Conservation (phyloP, 2,797 vertebrate genomes). For the Gallirallus australis region DNA sequence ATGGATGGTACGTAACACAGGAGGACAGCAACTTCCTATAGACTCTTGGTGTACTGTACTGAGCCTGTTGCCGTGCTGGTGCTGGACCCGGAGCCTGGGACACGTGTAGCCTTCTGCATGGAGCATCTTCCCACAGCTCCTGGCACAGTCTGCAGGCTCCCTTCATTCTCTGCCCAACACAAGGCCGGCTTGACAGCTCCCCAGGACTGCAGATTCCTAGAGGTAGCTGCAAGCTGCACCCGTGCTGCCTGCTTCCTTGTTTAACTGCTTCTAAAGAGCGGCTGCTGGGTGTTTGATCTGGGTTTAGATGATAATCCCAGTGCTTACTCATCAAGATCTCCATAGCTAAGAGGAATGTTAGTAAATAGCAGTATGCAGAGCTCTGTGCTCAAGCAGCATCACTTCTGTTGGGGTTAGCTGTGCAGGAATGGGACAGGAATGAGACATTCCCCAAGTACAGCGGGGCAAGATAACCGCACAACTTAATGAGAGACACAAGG, state of each 20-base stretch:
- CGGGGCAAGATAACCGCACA: background rate
- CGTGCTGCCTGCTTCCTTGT: background rate
- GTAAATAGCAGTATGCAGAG: background rate
- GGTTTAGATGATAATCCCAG: background rate
- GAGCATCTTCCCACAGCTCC: background rate
- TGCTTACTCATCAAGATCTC: background rate
- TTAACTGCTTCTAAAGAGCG: background rate
- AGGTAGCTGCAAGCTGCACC: background rate
- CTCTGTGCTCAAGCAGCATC: background rate
- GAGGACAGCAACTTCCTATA: background rate
- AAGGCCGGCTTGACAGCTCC: background rate
- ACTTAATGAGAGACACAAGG: background rate
- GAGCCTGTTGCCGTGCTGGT: too few relatives aligned
- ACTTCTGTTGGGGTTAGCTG: background rate
- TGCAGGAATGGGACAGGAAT: background rate
- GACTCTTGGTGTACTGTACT: background rate
- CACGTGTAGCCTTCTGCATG: accelerated
- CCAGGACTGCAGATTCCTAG: background rate
- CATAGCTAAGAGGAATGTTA: background rate
- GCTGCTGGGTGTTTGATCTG: background rate
- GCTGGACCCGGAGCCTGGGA: background rate
- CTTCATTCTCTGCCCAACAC: accelerated
- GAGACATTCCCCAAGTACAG: background rate
- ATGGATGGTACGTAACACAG: accelerated
- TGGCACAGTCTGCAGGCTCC: too few relatives aligned